Conservation (phyloP, 2,113 vertebrate species). For the Cyprinodon variegatus region DNA sequence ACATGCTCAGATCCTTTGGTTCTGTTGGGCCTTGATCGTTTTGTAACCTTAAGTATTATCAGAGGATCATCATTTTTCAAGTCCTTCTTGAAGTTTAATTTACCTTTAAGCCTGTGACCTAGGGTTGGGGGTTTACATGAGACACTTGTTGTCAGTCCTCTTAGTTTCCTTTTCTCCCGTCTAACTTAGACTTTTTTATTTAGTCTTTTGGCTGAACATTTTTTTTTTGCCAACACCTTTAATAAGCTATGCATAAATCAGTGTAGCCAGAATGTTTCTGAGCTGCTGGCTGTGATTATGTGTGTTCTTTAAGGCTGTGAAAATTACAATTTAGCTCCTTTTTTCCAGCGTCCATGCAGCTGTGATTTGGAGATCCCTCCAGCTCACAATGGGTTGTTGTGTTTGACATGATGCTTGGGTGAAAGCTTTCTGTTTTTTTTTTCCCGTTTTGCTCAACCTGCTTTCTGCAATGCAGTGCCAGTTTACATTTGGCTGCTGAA, state of each 20-base stretch:
- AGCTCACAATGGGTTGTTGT: not conserved
- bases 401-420: not conserved
- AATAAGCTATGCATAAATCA: conserved; percentile 33
- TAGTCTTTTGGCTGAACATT: conserved; percentile 12
- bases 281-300: not conserved
- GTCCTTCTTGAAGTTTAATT: no score
- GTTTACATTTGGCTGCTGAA: conserved; percentile 12
- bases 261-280: conserved; percentile 13
- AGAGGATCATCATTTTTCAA: no score
- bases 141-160: not conserved
- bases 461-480: not conserved
- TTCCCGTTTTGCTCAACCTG: not conserved
- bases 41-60: no score
- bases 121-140: no score
- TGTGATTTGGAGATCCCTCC: conserved; percentile 15
- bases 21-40: no score
- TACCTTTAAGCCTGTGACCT: no score
- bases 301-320: not conserved
- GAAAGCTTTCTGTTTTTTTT: not conserved
- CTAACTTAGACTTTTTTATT: conserved; percentile 28
- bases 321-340: not conserved
- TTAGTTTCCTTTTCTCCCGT: not conserved
- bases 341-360: not conserved
- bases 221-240: no score
- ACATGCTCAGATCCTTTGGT: no score